These are phyloP conservation scores for Ephydatia muelleri DNA, from an alignment of 37 sponge, comb jelly and placozoan species.

Conservation along the genomic window DNA sequence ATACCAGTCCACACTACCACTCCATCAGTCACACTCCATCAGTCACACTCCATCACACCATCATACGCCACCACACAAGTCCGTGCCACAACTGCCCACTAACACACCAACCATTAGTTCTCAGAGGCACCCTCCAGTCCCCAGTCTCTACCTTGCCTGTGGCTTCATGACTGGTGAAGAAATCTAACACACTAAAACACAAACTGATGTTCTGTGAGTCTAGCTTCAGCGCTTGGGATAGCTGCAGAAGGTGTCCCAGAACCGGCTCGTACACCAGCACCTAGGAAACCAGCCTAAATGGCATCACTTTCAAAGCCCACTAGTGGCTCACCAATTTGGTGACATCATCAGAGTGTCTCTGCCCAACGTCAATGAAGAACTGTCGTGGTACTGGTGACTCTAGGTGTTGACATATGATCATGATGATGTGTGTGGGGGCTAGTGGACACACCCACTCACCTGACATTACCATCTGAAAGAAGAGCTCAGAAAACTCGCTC, in stretches of 20 bases:
- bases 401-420: background rate
- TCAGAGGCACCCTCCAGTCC: no score
- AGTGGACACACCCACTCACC: background rate
- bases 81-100: no score
- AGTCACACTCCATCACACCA: no score
- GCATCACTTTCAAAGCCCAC: background rate
- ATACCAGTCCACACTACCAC: no score
- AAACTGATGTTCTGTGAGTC: background rate
- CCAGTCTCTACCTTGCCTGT: background rate
- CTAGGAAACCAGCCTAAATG: background rate
- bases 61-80: no score
- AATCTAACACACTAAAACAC: background rate
- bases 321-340: background rate
- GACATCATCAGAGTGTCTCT: background rate
- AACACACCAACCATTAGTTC: no score
- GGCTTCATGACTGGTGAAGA: background rate
- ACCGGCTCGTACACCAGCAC: background rate
- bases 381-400: background rate
- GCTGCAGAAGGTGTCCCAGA: background rate
- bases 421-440: no score
- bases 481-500: background rate
- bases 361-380: background rate
- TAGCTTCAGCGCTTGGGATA: background rate
- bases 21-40: no score
- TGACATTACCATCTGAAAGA: background rate